Conservation (phyloP, 2,888 invertebrate genomes). For the Drosophila sordidula region DNA sequence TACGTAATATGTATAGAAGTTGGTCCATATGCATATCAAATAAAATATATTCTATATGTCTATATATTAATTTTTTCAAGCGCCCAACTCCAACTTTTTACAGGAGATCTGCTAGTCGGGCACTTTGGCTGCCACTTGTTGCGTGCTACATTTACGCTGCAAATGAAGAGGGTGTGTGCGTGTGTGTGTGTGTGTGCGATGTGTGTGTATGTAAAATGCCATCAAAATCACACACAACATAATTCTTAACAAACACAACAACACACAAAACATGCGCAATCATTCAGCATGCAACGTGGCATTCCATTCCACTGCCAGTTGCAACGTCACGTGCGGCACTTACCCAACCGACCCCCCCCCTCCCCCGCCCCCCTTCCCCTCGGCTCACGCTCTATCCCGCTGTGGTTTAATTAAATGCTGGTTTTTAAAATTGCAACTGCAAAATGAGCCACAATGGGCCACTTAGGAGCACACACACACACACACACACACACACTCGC, state of each 20-base stretch:
- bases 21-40: too few species aligned
- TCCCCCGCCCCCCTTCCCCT: neutral
- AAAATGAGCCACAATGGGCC: slow-evolving; percentile 80
- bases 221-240: slow-evolving; percentile 71
- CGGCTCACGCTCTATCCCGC: slow-evolving; percentile 34
- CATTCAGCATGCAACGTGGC: slow-evolving; percentile 66
- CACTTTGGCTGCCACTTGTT: slow-evolving; percentile 7
- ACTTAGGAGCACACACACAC: slow-evolving; percentile 53
- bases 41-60: too few species aligned
- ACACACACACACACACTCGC: slow-evolving; percentile 12
- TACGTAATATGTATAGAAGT: too few species aligned
- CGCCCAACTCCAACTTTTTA: neutral
- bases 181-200: slow-evolving; percentile 9
- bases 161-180: slow-evolving; percentile 46
- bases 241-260: slow-evolving; percentile 49
- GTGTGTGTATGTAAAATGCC: slow-evolving; percentile 55
- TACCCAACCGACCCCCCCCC: slow-evolving; percentile 5
- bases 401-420: slow-evolving; percentile 76
- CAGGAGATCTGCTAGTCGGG: slow-evolving; percentile 15
- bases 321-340: slow-evolving; percentile 65
- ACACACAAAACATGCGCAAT: slow-evolving; percentile 61
- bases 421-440: slow-evolving; percentile 77
- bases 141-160: slow-evolving; percentile 49
- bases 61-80: too few species aligned
- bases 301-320: slow-evolving; percentile 47